These are phyloP conservation scores for Chloroceryle amazona DNA, from an alignment of 2,797 vertebrate genomes.

Conservation along the genomic window DNA sequence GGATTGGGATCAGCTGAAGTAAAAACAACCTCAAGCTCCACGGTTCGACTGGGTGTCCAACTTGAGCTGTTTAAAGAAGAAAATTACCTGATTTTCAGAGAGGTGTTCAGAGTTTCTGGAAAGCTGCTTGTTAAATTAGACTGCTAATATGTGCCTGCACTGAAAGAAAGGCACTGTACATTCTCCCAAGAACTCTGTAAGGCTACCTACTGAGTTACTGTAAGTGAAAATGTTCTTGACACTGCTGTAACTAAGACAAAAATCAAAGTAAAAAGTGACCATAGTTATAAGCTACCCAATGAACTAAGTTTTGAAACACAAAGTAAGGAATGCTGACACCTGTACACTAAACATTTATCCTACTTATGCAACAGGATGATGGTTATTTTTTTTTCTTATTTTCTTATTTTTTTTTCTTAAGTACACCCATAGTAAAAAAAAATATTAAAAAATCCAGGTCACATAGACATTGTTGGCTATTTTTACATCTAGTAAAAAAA, in stretches of 20 bases:
- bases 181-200: neutral
- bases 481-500: neutral
- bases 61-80: neutral
- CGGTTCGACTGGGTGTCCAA: neutral
- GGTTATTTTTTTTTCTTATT: neutral
- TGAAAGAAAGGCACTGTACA: neutral
- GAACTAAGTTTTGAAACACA: slow-evolving; percentile 41
- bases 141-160: neutral
- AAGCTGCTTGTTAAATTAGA: neutral
- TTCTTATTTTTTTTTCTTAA: neutral
- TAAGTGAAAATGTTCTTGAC: neutral
- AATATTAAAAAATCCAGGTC: neutral
- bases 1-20: neutral
- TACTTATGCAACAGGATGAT: neutral
- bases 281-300: slow-evolving; percentile 27
- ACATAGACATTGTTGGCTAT: neutral
- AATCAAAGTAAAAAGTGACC: neutral
- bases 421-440: neutral
- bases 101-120: neutral
- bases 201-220: neutral
- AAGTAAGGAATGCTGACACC: neutral
- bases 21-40: neutral
- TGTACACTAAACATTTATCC: neutral
- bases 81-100: neutral
- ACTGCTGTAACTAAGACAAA: neutral